Percentiles rank a stretch among this genome's conserved stretches.
phyloP scores from a whole-genome alignment of 2,113 vertebrate species.

The Syngnathus floridae region DNA sequence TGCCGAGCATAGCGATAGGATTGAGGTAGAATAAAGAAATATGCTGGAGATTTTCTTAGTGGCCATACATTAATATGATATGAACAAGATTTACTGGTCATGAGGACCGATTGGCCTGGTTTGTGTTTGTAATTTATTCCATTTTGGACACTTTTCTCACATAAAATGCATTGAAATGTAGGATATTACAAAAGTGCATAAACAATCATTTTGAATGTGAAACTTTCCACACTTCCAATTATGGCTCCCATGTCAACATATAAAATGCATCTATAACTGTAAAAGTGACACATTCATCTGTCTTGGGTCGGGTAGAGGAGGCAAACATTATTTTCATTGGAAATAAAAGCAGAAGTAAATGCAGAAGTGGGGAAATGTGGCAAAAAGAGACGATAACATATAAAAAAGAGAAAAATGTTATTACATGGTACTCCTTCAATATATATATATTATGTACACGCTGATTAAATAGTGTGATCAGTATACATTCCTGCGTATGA shows the following conservation, averaged over 20 bases:
- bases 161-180: slow-evolving; percentile 7
- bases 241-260: neutral
- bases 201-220: slow-evolving; percentile 9
- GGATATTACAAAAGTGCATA: slow-evolving; percentile 28
- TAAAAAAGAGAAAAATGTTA: slow-evolving; percentile 29
- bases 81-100: neutral
- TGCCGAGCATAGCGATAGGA: slow-evolving; percentile 52
- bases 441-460: slow-evolving; percentile 66
- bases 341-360: slow-evolving; percentile 39
- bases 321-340: slow-evolving; percentile 19
- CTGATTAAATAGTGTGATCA: slow-evolving; percentile 71
- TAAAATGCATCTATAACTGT: slow-evolving; percentile 14
- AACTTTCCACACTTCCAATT: slow-evolving; percentile 2
- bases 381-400: slow-evolving; percentile 14
- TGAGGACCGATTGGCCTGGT: neutral
- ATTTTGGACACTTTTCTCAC: slow-evolving; percentile 1
- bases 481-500: slow-evolving; percentile 69
- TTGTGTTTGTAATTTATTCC: neutral
- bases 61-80: neutral
- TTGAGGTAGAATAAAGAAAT: slow-evolving; percentile 71
- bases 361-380: slow-evolving; percentile 9
- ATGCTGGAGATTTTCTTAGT: slow-evolving; percentile 11
- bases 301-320: slow-evolving; percentile 28
- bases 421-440: slow-evolving; percentile 33
- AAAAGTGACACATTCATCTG: slow-evolving; percentile 49